Conservation (phyloP, 2,888 invertebrate species). For the Drosophila fungiperda region DNA sequence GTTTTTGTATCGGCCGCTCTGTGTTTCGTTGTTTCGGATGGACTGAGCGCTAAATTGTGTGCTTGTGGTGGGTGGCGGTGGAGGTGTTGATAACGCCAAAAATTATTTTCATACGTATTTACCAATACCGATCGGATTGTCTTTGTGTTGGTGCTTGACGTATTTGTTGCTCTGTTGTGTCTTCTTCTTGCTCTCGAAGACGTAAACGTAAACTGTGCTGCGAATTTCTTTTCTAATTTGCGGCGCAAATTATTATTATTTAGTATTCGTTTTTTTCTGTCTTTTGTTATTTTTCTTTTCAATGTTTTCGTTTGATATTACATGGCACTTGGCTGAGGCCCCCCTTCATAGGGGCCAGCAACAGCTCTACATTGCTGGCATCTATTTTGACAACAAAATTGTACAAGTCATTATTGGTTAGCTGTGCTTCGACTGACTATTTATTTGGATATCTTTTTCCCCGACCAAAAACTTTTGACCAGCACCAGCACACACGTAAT, state of each 20-base stretch:
- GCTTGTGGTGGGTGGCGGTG: slow-evolving; percentile 47
- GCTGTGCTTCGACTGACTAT: slow-evolving; percentile 37
- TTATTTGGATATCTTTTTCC: slow-evolving; percentile 48
- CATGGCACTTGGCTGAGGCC: slow-evolving; percentile 65
- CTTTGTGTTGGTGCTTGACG: slow-evolving; percentile 56
- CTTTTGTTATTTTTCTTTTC: slow-evolving; percentile 20
- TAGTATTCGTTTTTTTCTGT: slow-evolving; percentile 32
- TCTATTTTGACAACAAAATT: slow-evolving; percentile 56
- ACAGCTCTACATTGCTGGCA: slow-evolving; percentile 68
- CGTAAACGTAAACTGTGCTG: slow-evolving; percentile 42
- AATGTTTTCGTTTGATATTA: slow-evolving; percentile 30
- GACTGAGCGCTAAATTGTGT: slow-evolving; percentile 41
- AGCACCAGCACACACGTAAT: slow-evolving; percentile 67
- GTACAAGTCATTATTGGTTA: slow-evolving; percentile 53
- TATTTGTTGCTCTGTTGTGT: slow-evolving; percentile 61
- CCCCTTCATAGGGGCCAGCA: slow-evolving; percentile 65
- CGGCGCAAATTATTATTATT: slow-evolving; percentile 59
- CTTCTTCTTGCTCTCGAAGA: slow-evolving; percentile 13
- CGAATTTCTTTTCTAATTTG: slow-evolving; percentile 52
- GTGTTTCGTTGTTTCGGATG: slow-evolving; percentile 27
- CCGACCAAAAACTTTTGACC: slow-evolving; percentile 48
- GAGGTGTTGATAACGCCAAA: slow-evolving; percentile 59
- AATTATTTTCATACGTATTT: slow-evolving; percentile 42
- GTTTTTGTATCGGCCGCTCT: slow-evolving; percentile 26
- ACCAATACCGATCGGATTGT: slow-evolving; percentile 47